Conservation (phyloP, 2,888 invertebrate species). For the Xanthia togata region DNA sequence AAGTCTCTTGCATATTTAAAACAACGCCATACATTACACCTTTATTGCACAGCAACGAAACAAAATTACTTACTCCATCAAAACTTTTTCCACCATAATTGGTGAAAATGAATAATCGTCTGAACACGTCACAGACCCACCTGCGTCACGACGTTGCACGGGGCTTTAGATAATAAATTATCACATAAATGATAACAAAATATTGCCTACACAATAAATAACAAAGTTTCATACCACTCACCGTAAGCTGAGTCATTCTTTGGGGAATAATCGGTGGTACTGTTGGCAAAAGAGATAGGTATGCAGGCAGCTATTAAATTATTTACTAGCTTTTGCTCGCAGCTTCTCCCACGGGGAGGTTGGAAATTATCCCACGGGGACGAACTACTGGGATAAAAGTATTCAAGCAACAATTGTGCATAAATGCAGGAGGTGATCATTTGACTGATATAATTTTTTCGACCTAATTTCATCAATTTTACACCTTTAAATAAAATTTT, state of each 20-base stretch:
- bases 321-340: no score
- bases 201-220: constrained; percentile 33
- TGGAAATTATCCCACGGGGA: no score
- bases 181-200: constrained; percentile 50
- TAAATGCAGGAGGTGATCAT: no score
- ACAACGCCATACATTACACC: not conserved
- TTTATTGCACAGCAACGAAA: constrained; percentile 1
- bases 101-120: constrained; percentile 41
- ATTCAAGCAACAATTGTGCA: no score
- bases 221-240: constrained; percentile 28
- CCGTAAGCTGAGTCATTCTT: constrained; percentile 5
- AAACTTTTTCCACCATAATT: constrained; percentile 22
- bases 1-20: not conserved
- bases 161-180: constrained; percentile 68
- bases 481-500: no score
- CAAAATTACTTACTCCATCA: constrained; percentile 9
- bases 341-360: no score
- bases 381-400: no score
- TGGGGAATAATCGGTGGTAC: constrained; percentile 27
- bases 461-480: no score
- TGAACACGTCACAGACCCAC: constrained; percentile 24
- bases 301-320: no score
- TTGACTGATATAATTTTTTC: no score
- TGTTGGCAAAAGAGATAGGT: not conserved
- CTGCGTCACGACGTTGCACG: constrained; percentile 49